Evolutionary conservation across 1,140 invertebrate species (phyloP).

Genomic region (Lepidurus arcticus): DNA sequence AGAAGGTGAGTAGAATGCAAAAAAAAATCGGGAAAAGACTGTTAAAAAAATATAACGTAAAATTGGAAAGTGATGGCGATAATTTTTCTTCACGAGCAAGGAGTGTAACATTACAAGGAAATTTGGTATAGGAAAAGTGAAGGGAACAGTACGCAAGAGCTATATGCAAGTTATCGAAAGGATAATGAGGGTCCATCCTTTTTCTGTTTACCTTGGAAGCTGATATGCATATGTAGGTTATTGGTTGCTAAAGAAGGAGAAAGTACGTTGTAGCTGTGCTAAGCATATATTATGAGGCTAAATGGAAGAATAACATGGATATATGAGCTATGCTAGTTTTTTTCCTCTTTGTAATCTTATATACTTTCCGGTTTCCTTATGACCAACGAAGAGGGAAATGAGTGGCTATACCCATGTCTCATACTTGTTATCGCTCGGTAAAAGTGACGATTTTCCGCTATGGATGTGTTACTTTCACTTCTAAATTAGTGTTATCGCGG

Average conservation of each 20-base stretch:
- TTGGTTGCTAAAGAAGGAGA: constrained; percentile 21
- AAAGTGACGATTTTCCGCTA: background rate
- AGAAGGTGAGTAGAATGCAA: no score
- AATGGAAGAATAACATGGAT: constrained; percentile 13
- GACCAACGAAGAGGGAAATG: background rate
- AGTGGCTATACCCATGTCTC: background rate
- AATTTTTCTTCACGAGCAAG: no score
- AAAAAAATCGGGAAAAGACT: no score
- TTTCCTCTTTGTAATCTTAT: background rate
- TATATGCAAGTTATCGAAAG: background rate
- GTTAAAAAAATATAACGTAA: no score
- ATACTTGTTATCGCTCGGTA: background rate
- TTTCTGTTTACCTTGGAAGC: constrained; percentile 7
- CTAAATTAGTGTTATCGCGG: background rate
- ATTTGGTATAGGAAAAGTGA: background rate
- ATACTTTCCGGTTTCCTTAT: background rate
- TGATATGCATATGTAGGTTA: constrained; percentile 10
- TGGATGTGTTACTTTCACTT: background rate
- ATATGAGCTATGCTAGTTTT: background rate
- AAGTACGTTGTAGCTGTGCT: constrained; percentile 8
- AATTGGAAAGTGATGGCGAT: no score
- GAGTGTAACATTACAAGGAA: background rate
- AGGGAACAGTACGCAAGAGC: background rate
- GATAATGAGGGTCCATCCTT: background rate
- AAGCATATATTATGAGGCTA: constrained; percentile 5